phyloP scores from a whole-genome alignment of 2,113 vertebrate species.

The Dendrocopos noguchii region DNA sequence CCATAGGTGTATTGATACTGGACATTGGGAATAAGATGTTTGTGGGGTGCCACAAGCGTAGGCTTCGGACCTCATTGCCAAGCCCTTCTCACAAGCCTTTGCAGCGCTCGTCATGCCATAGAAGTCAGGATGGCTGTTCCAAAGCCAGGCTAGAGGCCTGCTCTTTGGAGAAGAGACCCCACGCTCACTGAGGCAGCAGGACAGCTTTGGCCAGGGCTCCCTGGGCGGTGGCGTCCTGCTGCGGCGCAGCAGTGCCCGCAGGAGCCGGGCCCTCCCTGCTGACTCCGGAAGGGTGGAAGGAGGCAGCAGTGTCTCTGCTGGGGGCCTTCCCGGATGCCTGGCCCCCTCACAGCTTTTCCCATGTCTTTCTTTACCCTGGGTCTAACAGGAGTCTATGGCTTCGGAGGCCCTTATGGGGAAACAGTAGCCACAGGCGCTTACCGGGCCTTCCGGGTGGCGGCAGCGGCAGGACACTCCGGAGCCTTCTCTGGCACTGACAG shows the following conservation, averaged over 20 bases:
- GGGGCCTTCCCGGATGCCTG: constrained; percentile 7
- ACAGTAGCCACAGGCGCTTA: constrained; percentile 82
- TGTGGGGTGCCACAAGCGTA: constrained; percentile 10
- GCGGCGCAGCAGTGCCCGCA: accelerated
- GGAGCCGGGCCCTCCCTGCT: accelerated
- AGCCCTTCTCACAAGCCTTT: background rate
- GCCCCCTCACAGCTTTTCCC: constrained; percentile 73
- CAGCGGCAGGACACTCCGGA: constrained; percentile 81
- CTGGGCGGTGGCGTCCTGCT: accelerated
- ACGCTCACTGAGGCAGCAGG: background rate
- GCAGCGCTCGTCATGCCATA: accelerated
- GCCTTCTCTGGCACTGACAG: constrained; percentile 82
- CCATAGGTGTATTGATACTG: background rate
- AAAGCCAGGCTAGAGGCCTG: background rate
- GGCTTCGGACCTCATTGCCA: background rate
- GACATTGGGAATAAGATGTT: background rate
- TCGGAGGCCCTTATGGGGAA: constrained; percentile 85
- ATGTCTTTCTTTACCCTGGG: constrained; percentile 74
- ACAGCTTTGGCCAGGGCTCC: background rate
- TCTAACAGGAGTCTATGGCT: constrained; percentile 84
- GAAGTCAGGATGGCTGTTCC: background rate
- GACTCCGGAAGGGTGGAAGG: background rate
- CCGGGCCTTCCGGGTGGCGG: constrained; percentile 82
- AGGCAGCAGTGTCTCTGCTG: background rate
- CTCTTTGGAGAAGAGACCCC: background rate